Evolutionary conservation across 2,888 invertebrate species (phyloP), one percentile per base, ranked within the genome.

Genomic region (Drosophila kuntzei): DNA sequence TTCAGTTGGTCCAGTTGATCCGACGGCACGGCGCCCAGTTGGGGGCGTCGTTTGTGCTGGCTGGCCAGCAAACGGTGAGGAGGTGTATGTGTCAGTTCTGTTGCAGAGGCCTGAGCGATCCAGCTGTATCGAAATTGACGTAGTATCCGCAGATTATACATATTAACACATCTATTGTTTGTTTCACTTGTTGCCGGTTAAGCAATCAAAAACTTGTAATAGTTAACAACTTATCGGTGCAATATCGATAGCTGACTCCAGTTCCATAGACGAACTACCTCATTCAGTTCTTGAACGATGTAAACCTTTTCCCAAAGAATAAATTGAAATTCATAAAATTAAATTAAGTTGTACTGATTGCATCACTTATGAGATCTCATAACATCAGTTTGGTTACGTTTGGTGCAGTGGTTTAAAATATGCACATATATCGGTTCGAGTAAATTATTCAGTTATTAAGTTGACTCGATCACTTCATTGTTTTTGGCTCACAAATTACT

Each of bases 1-100:
- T 87, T 89, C 1, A 91, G 55, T 51, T 82, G 71, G 2, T 79
- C 70, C 51, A 91, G 51, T 12, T 87, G 77, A 36, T 90, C 87
- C 3, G 68, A 60, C 0, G 76, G 74, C 22, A 64, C 29, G 0
- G 46, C 55, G 1, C 59, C 68, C 3, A 83, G 34, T 16, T 74
- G 68, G 0, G 82, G 74, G 1, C 88, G 84, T 6, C 88, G 75
- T 60, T 79, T 90, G 54, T 83, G 64, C 4, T 76, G 77, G 11
- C 90, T 76, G 16, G 80, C 72, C 18, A 72, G 39, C 8, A 46
- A 46, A 0, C 74, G 79, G 1, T 34, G 32, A 8, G 53, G 16
- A 2, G 53, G 12, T 0, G 34, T 8, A 1, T 25, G 11, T 36
- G 27, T 11, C 3, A 51, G 12, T n/a, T 22, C 29, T 14, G 44